Base-by-base conservation (phyloP, 2,888 invertebrate species). In the Allacma fusca region DNA sequence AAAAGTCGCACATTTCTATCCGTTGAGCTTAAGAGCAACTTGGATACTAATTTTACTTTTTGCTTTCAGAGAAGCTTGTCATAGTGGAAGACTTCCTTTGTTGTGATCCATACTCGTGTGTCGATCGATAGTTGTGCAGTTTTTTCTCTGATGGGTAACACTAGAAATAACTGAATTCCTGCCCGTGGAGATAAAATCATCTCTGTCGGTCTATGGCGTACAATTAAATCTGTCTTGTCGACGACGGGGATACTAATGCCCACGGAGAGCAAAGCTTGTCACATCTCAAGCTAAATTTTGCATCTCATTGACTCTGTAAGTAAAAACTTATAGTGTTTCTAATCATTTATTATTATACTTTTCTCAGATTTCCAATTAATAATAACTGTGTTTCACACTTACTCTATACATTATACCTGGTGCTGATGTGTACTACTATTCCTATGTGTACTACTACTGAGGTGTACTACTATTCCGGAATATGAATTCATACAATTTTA, bases 271-370 rank as follows among this genome's bases (percentile, higher is more conserved):
- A 50, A 4, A 50, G 50, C 50, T 50, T 50, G 50, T 50, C n/a
- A 50, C 50, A 50, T 50, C 50, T 50, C 50, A 50, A 16, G 50
- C 50, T 50, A 50, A 34, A 50, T 50, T 50, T 50, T 50, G n/a
- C n/a, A 50, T 50, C 50, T 50, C 50, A 50, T 50, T 50, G 50
- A 50, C 5, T 50, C 50, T 1, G 50, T 50, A 50, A 50, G 50
- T 50, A 12, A 19, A 19, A 9, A 50, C 50, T 5, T 50, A 50
- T 50, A 40, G 5, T n/a, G n/a, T n/a, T n/a, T n/a, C n/a, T n/a
- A n/a, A 40, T 40, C 40, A 40, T 40, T 40, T 40, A 40, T n/a
- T n/a, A n/a, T n/a, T 40, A 13, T 40, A 40, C 40, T 40, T 40
- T 9, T 40, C 5, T 40, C 40, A 40, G 5, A 40, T 40, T n/a